Evolutionary conservation across 2,113 vertebrate genomes (phyloP).

Genomic region (Sinocyclocheilus grahami): DNA sequence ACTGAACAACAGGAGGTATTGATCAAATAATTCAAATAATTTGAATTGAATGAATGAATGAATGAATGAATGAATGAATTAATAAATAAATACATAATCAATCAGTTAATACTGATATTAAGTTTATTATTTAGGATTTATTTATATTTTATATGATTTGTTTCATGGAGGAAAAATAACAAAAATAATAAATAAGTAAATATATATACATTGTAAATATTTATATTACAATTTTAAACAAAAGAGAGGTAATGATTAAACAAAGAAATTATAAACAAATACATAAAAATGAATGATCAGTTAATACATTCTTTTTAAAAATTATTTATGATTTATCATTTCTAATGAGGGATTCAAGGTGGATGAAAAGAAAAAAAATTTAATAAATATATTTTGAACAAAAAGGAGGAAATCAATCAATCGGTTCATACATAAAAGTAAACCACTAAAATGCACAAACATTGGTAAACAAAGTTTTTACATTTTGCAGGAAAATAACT

Average conservation of each 20-base stretch:
- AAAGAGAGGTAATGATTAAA: no score
- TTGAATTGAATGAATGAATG: not conserved
- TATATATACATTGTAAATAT: no score
- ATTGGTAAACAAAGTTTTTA: no score
- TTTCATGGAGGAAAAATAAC: not conserved
- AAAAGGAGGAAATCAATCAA: not conserved
- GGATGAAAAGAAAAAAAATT: no score
- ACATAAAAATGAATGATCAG: no score
- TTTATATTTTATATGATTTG: not conserved
- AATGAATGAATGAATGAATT: no score
- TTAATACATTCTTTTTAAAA: no score
- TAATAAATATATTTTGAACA: not conserved
- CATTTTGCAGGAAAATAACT: not conserved
- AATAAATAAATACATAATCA: not conserved
- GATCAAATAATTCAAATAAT: not conserved
- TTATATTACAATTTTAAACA: no score
- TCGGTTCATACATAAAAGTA: no score
- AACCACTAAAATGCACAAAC: no score
- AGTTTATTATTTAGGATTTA: not conserved
- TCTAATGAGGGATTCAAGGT: not conserved
- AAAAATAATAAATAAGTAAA: not conserved
- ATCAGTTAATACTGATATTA: no score
- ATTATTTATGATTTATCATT: not conserved
- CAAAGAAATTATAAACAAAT: no score
- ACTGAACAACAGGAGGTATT: not conserved